Percentiles rank a stretch among this genome's conserved stretches.
These are phyloP conservation scores for Notodonta ziczac DNA, from an alignment of 2,888 invertebrate genomes.

Conservation along the genomic window DNA sequence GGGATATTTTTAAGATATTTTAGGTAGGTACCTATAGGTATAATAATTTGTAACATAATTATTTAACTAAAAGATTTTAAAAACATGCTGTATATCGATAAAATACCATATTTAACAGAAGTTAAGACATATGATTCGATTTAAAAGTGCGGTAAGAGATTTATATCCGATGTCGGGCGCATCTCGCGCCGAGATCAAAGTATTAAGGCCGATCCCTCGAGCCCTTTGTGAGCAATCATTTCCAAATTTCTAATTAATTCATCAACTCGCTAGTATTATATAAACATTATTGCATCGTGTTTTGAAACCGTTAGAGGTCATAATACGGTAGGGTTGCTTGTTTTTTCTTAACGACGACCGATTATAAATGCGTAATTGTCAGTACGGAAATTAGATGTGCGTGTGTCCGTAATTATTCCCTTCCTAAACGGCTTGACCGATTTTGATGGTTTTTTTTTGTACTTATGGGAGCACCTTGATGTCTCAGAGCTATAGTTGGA, in stretches of 20 bases:
- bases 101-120: conserved; percentile 40
- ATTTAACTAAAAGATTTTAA: background rate
- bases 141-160: conserved; percentile 55
- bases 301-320: conserved; percentile 17
- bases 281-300: conserved; percentile 47
- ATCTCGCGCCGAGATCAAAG: conserved; percentile 47
- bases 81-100: conserved; percentile 16
- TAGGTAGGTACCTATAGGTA: no score
- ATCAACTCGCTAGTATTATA: conserved; percentile 49
- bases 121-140: conserved; percentile 49
- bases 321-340: background rate
- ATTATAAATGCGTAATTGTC: no score
- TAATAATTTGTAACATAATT: background rate
- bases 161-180: conserved; percentile 37
- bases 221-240: conserved; percentile 44
- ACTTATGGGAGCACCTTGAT: no score
- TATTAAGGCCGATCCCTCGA: conserved; percentile 26
- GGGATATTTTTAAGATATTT: no score
- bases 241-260: conserved; percentile 58
- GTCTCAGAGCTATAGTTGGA: no score
- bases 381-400: no score
- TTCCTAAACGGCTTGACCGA: no score
- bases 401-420: no score
- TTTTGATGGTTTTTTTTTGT: no score
- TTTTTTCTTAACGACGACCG: background rate